Evolutionary conservation across 2,113 vertebrate species (phyloP), one percentile per base, ranked within the genome.

Genomic region (Erythrolamprus reginae): DNA sequence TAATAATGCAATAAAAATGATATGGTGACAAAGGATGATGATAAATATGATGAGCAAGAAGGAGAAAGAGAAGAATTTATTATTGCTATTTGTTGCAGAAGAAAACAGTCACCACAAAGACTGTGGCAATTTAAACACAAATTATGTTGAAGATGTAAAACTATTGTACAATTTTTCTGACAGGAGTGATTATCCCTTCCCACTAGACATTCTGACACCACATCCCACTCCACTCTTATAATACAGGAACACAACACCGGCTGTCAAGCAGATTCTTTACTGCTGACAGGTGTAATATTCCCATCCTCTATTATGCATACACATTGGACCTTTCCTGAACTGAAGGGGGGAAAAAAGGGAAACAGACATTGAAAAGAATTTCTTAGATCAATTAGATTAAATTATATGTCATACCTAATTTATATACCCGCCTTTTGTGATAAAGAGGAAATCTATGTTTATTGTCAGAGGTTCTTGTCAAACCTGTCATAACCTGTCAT

Each of bases 131-230:
- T 58, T 58, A 58, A 87, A 61, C 42, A 87, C 42, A 47, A 87
- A 87, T 87, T 47, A 87, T 24, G 55, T 55, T 87, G 24, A 23
- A 58, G 42, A 47, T 87, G 86, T 47, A 87, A 87, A 87, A 87
- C 17, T 47, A 26, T 58, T 87, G 86, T 24, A 87, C 86, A 87
- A 87, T 87, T 87, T 87, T 87, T 87, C 53, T 87, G 86, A 87
- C 86, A 58, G 86, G 53, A 87, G 38, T 61, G 86, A 87, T 61
- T 61, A 87, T 87, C 55, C 55, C 42, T 58, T 61, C 42, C 33
- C 42, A 58, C 38, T 58, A 13, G 45, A 45, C 45, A 42, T 45
- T 58, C 24, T 56, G 38, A 87, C 86, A 61, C 33, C 33, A 38
- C 23, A 58, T 87, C 86, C 86, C 86, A 87, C 53, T 42, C 55